Evolutionary conservation across 2,888 invertebrate genomes (phyloP).

Genomic region (Eumerus sabulonum): DNA sequence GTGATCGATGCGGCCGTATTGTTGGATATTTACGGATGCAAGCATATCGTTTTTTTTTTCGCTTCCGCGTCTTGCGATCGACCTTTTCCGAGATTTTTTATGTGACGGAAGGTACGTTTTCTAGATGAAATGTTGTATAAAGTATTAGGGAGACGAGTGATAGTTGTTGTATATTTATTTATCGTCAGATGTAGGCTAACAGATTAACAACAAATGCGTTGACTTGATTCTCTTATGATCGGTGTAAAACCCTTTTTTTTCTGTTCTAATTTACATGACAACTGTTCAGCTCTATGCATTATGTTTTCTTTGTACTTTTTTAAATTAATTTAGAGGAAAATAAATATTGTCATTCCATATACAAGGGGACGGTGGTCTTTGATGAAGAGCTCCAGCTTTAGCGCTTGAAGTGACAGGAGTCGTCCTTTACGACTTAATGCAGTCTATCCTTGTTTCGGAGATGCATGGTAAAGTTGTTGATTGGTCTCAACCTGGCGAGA

Average conservation of each 20-base stretch:
- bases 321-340: slow-evolving; percentile 18
- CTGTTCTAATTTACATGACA: slow-evolving; percentile 42
- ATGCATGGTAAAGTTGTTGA: too few species aligned
- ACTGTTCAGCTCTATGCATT: slow-evolving; percentile 21
- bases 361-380: background rate
- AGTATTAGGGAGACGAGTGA: slow-evolving; percentile 19
- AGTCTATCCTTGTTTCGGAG: too few species aligned
- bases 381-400: too few species aligned
- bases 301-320: slow-evolving; percentile 15
- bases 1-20: slow-evolving; percentile 19
- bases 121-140: background rate
- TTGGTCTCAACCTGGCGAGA: too few species aligned
- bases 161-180: slow-evolving; percentile 6
- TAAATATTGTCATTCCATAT: slow-evolving; percentile 33
- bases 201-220: background rate
- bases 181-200: background rate
- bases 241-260: slow-evolving; percentile 2
- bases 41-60: slow-evolving; percentile 25
- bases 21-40: slow-evolving; percentile 13
- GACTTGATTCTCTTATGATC: slow-evolving; percentile 23
- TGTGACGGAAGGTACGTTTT: background rate
- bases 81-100: slow-evolving; percentile 14
- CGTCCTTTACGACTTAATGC: too few species aligned
- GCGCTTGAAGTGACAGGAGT: too few species aligned
- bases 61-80: slow-evolving; percentile 12